These are phyloP conservation scores for Actenoides lindsayi DNA, from an alignment of 2,113 vertebrate species.

Conservation along the genomic window DNA sequence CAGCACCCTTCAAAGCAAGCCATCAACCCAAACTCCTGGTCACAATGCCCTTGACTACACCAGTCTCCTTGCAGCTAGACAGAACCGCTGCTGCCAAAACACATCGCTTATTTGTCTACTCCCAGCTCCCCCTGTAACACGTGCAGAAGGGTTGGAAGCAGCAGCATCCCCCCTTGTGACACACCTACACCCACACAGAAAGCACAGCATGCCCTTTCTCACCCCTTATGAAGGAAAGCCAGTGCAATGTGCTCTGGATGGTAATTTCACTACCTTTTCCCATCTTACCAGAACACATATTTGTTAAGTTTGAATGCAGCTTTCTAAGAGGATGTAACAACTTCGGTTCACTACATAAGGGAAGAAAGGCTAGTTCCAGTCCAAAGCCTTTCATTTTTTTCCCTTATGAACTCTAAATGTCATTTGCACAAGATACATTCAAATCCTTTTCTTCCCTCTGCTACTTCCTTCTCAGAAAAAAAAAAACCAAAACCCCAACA, in stretches of 20 bases:
- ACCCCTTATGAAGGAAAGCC: neutral
- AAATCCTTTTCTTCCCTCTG: neutral
- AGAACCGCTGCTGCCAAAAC: neutral
- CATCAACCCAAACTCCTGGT: neutral
- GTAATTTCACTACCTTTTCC: neutral
- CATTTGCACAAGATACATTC: neutral
- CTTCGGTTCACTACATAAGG: rapidly evolving
- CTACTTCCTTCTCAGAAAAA: neutral
- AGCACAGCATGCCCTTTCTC: neutral
- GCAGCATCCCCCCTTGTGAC: neutral
- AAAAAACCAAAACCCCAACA: too few species aligned
- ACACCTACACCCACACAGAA: rapidly evolving
- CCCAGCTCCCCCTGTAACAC: rapidly evolving
- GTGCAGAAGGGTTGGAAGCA: neutral
- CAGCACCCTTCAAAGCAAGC: neutral
- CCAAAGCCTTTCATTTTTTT: neutral
- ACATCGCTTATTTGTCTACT: rapidly evolving
- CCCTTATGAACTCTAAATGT: neutral
- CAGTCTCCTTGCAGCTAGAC: neutral
- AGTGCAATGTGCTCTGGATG: rapidly evolving
- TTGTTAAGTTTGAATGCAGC: neutral
- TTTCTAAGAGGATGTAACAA: neutral
- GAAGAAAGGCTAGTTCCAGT: neutral
- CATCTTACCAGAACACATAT: neutral
- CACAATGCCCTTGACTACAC: rapidly evolving